Evolutionary conservation across 2,888 invertebrate genomes (phyloP).

Genomic region (Venustoraphidia nigricollis): DNA sequence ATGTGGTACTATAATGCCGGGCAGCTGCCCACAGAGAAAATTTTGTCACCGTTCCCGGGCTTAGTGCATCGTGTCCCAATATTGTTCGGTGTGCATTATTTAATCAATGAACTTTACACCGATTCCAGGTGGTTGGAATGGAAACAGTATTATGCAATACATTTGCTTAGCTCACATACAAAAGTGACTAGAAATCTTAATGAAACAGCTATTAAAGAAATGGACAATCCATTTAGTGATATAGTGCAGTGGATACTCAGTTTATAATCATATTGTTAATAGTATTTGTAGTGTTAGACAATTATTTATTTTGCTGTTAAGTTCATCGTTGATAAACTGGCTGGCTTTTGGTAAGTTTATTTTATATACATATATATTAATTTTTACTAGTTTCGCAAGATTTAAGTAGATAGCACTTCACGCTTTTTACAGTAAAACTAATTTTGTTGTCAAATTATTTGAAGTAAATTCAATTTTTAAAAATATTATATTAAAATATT

Average conservation of each 20-base stretch:
- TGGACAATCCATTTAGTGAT: conserved; percentile 19
- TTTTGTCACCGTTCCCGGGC: conserved; percentile 19
- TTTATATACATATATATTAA: too few species aligned
- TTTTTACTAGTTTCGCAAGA: too few species aligned
- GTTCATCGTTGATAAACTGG: too few species aligned
- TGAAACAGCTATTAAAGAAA: conserved; percentile 11
- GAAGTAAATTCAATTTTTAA: too few species aligned
- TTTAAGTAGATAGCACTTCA: too few species aligned
- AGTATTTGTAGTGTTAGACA: too few species aligned
- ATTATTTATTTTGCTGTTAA: too few species aligned
- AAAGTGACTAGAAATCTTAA: conserved; percentile 14
- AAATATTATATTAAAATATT: too few species aligned
- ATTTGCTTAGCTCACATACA: conserved; percentile 23
- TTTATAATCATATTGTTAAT: too few species aligned
- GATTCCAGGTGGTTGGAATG: conserved; percentile 17
- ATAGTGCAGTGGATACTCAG: conserved; percentile 13
- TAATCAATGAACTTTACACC: conserved; percentile 19
- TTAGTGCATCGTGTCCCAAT: conserved; percentile 21
- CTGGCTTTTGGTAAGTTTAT: too few species aligned
- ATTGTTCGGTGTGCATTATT: conserved; percentile 23
- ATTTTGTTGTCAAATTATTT: too few species aligned
- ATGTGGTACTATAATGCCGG: conserved; percentile 28
- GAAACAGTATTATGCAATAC: conserved; percentile 20
- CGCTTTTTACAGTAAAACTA: too few species aligned
- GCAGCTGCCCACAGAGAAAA: conserved; percentile 22